These are phyloP conservation scores for Oophaga sylvatica DNA, from an alignment of 2,797 vertebrate species.

Conservation along the genomic window DNA sequence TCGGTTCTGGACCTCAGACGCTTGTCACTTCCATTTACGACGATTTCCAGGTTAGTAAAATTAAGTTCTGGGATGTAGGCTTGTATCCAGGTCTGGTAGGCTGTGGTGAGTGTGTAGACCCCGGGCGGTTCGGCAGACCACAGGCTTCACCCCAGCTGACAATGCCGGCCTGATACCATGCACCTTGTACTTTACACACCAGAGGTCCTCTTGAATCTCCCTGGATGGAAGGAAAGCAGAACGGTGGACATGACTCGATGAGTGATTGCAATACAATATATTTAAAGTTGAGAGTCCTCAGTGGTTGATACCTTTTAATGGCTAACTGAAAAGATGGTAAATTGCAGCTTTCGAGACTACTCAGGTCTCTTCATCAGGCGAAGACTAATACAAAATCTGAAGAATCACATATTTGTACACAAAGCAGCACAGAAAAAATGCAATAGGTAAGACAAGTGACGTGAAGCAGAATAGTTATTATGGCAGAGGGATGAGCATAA, in stretches of 20 bases:
- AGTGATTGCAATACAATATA: background rate
- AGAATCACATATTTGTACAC: too few species aligned
- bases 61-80: background rate
- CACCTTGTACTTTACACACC: conserved; percentile 76
- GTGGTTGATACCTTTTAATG: too few species aligned
- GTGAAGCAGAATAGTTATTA: too few species aligned
- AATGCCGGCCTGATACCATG: conserved; percentile 82
- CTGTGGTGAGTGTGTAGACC: conserved; percentile 77
- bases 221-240: background rate
- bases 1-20: background rate
- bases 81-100: conserved; percentile 76
- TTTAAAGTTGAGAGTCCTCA: too few species aligned
- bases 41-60: background rate
- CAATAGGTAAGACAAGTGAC: too few species aligned
- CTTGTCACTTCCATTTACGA: background rate
- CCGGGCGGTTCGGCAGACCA: conserved; percentile 78
- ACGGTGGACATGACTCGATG: background rate
- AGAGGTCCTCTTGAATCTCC: conserved; percentile 75
- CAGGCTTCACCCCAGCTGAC: conserved; percentile 85
- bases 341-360: too few species aligned
- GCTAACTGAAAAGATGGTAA: too few species aligned
- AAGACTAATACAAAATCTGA: too few species aligned
- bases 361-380: too few species aligned
- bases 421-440: too few species aligned
- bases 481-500: too few species aligned